Conservation (phyloP, 2,888 invertebrate species). For the Nemotelus pantherinus region DNA sequence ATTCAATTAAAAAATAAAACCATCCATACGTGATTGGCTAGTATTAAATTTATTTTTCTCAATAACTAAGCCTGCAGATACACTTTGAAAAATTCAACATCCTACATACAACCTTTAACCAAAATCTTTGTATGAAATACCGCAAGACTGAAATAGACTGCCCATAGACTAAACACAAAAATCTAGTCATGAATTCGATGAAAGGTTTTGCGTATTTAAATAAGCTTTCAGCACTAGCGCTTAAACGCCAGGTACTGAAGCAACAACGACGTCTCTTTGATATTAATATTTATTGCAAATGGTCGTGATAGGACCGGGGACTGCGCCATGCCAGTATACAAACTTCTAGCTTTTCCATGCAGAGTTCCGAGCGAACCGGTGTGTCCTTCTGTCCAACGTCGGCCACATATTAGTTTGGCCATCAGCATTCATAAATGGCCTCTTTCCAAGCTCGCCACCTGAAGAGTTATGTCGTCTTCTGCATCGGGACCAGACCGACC, state of each 20-base stretch:
- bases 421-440: slow-evolving; percentile 42
- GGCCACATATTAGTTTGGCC: slow-evolving; percentile 43
- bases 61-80: too few species aligned
- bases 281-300: slow-evolving; percentile 37
- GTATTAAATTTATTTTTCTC: too few species aligned
- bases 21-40: too few species aligned
- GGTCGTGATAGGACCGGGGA: slow-evolving; percentile 21
- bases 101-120: too few species aligned
- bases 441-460: slow-evolving; percentile 20
- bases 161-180: too few species aligned
- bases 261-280: slow-evolving; percentile 1
- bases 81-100: too few species aligned
- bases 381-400: slow-evolving; percentile 14
- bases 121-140: too few species aligned
- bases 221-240: slow-evolving; percentile 35
- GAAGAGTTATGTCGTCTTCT: background rate
- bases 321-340: slow-evolving; percentile 1
- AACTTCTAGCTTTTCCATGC: slow-evolving; percentile 1
- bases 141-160: too few species aligned
- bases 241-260: background rate
- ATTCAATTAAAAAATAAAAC: too few species aligned
- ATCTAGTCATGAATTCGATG: background rate
- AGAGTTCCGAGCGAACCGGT: slow-evolving; percentile 18
- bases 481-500: background rate
- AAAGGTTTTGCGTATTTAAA: slow-evolving; percentile 23